Evolutionary conservation across 2,888 invertebrate genomes (phyloP).

Genomic region (Nomada fabriciana): DNA sequence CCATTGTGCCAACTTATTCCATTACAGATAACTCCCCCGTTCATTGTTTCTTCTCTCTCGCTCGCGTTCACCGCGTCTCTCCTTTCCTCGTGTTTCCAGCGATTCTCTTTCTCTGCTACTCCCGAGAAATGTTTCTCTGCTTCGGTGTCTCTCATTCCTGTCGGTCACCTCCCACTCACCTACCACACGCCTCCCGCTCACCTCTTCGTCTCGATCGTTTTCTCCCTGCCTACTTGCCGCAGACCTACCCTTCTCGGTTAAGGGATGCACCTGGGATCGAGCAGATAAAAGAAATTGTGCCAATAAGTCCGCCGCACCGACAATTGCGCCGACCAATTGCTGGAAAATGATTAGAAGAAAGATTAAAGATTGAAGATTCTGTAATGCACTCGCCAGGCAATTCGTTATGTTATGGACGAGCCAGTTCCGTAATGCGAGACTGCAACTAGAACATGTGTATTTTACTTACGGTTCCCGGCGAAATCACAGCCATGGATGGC

Average conservation of each 20-base stretch:
- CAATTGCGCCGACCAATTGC: slow-evolving; percentile 67
- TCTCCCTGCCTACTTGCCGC: slow-evolving; percentile 1
- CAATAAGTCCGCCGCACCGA: slow-evolving; percentile 65
- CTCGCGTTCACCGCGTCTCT: slow-evolving; percentile 54
- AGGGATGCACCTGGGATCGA: slow-evolving; percentile 69
- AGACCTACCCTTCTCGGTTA: slow-evolving; percentile 36
- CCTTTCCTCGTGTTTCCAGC: slow-evolving; percentile 30
- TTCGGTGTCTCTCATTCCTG: slow-evolving; percentile 29
- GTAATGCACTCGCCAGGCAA: slow-evolving; percentile 36
- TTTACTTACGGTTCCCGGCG: not conserved
- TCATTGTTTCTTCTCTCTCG: slow-evolving; percentile 74
- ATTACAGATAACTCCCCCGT: slow-evolving; percentile 84
- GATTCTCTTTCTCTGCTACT: slow-evolving; percentile 29
- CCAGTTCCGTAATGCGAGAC: not conserved
- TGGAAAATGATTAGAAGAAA: slow-evolving; percentile 30
- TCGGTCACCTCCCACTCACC: slow-evolving; percentile 11
- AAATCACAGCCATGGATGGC: not conserved
- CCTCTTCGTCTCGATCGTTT: slow-evolving; percentile 23
- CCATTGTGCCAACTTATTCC: slow-evolving; percentile 85
- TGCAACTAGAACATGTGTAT: not conserved
- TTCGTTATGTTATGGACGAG: slow-evolving; percentile 42
- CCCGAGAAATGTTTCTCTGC: slow-evolving; percentile 22
- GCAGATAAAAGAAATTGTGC: slow-evolving; percentile 70
- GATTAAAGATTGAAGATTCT: not conserved
- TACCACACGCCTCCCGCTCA: slow-evolving; percentile 30